Conservation (phyloP, 2,888 invertebrate species). For the Pachydiplax longipennis region DNA sequence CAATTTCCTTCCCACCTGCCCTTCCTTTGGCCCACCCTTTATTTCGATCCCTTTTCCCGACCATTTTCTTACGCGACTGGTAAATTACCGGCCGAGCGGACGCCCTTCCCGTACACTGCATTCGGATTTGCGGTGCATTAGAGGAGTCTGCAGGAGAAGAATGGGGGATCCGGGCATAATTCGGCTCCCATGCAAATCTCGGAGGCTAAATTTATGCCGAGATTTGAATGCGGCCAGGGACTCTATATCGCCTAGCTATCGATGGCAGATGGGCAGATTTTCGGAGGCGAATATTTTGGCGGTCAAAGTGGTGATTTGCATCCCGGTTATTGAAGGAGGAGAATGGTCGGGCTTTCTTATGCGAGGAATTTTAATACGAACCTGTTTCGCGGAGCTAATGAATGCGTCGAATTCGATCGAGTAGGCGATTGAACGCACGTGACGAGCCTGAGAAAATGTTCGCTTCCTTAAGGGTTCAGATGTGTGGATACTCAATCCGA, state of each 20-base stretch:
- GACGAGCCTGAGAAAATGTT: too few species aligned
- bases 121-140: conserved; percentile 13
- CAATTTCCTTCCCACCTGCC: not conserved
- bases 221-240: not conserved
- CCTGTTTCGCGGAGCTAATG: too few species aligned
- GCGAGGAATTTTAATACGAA: too few species aligned
- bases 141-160: conserved; percentile 7
- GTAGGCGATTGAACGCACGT: too few species aligned
- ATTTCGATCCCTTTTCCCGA: not conserved
- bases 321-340: not conserved
- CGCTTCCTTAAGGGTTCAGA: too few species aligned
- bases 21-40: not conserved
- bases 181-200: conserved; percentile 18
- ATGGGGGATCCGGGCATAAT: conserved; percentile 1
- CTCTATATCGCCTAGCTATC: not conserved
- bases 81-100: not conserved
- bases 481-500: too few species aligned
- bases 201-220: conserved; percentile 7
- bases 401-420: too few species aligned
- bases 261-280: not conserved
- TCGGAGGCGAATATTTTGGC: not conserved
- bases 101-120: not conserved
- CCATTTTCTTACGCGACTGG: conserved; percentile 1
- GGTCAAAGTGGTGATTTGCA: not conserved
- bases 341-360: too few species aligned